Evolutionary conservation across 2,888 invertebrate species (phyloP), one percentile per base, ranked within the genome.

Genomic region (Lasioglossum marginatum): DNA sequence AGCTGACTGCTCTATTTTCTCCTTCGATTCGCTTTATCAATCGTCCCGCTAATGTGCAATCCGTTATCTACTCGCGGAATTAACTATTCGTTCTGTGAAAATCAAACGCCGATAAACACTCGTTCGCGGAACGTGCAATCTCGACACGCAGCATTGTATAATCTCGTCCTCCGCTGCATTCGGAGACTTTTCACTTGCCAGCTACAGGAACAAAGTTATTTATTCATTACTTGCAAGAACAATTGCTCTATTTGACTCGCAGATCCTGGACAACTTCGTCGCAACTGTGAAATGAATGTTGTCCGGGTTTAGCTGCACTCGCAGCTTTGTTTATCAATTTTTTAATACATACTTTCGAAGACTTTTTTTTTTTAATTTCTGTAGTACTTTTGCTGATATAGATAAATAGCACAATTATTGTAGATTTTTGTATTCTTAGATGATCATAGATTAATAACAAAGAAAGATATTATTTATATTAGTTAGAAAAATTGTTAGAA

Each of bases 51-150:
- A 23, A 68, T 34, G 37, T 23, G 1, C 37, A 23, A 68, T 23
- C 68, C 23, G 23, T 10, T 66, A 34, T 66, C 34, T 34, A 2
- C 19, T 31, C 19, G 34, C 66, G 66, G 34, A 34, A 66, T 66
- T 66, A 66, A 66, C 60, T 63, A 31, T 63, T 27, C 60, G 60
- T 63, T 63, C 60, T 14, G 60, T 27, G 60, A 12, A 63, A 63
- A 63, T 63, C 5, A 31, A 63, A 63, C 60, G 60, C 27, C 60
- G 60, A 63, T 63, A 63, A 31, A 12, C 14, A 16, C 60, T 31
- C 60, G 60, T 63, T 63, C 60, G 14, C 27, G 27, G 60, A 63
- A 63, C 27, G 16, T 2, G 14, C 31, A 27, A 27, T 63, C 60
- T 63, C 60, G 60, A 63, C n/a, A 63, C n/a, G 27, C 60, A 27